Conservation (phyloP, 2,113 vertebrate species). For the Plotosus lineatus region DNA sequence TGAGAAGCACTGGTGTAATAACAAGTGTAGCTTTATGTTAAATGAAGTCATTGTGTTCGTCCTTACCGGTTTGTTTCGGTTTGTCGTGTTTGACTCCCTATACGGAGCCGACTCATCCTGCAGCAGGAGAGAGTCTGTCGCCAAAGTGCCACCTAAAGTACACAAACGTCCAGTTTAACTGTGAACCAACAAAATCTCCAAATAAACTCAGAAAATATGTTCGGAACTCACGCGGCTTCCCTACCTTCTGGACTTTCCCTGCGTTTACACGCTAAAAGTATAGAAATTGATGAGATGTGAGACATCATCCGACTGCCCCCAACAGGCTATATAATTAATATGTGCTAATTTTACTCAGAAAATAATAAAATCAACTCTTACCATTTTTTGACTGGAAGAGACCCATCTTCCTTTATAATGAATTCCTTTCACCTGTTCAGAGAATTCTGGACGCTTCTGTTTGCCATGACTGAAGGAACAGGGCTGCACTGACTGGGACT, state of each 20-base stretch:
- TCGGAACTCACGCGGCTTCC: not conserved
- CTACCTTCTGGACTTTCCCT: slow-evolving; percentile 69
- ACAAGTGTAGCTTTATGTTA: too few relatives aligned
- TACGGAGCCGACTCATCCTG: slow-evolving; percentile 8
- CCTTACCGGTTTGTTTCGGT: slow-evolving; percentile 42
- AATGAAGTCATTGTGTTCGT: too few relatives aligned
- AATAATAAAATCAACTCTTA: slow-evolving; percentile 38
- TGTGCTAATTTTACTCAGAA: not conserved
- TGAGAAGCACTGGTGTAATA: too few relatives aligned
- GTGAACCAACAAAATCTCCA: not conserved
- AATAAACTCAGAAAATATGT: not conserved
- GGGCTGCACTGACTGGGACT: not conserved
- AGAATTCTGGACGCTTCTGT: slow-evolving; percentile 8
- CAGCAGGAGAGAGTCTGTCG: not conserved
- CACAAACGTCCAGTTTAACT: not conserved
- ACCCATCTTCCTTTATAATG: slow-evolving; percentile 57
- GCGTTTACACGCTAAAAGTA: slow-evolving; percentile 58
- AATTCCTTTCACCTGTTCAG: slow-evolving; percentile 2
- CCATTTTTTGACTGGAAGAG: slow-evolving; percentile 67
- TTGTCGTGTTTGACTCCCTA: not conserved
- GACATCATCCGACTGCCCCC: not conserved
- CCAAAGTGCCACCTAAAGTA: slow-evolving; percentile 34
- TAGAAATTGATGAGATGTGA: not conserved
- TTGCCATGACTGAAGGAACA: slow-evolving; percentile 14
- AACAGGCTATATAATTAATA: not conserved